Evolutionary conservation across 2,888 invertebrate genomes (phyloP).

Genomic region (Calameuta filiformis): DNA sequence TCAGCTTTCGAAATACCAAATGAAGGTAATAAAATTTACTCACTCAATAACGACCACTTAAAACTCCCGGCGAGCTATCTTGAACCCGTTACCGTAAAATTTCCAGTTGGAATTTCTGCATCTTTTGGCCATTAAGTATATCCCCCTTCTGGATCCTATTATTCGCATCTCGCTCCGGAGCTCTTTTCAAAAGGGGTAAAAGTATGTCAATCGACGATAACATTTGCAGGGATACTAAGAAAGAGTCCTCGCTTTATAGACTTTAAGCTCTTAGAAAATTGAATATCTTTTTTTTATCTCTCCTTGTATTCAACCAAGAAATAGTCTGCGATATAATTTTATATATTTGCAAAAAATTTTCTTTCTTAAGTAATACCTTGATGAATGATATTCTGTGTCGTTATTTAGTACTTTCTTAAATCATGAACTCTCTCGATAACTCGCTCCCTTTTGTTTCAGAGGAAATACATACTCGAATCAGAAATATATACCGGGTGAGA

Average conservation of each 20-base stretch:
- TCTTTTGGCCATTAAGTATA: neutral
- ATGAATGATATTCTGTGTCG: neutral
- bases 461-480: neutral
- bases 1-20: neutral
- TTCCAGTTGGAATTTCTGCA: neutral
- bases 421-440: neutral
- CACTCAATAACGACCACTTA: constrained; percentile 5
- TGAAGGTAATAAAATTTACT: constrained; percentile 1
- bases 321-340: neutral
- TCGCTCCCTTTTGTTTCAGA: neutral
- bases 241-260: neutral
- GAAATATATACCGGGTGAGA: neutral
- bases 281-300: neutral
- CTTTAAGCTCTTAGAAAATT: neutral
- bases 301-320: neutral
- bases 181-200: neutral
- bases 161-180: neutral
- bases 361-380: neutral
- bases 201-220: neutral
- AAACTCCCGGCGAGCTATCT: neutral
- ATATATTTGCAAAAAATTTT: neutral
- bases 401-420: neutral
- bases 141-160: neutral
- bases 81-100: neutral
- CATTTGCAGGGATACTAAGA: neutral